phyloP scores from a whole-genome alignment of 2,888 invertebrate species.

The Hyles lineata region DNA sequence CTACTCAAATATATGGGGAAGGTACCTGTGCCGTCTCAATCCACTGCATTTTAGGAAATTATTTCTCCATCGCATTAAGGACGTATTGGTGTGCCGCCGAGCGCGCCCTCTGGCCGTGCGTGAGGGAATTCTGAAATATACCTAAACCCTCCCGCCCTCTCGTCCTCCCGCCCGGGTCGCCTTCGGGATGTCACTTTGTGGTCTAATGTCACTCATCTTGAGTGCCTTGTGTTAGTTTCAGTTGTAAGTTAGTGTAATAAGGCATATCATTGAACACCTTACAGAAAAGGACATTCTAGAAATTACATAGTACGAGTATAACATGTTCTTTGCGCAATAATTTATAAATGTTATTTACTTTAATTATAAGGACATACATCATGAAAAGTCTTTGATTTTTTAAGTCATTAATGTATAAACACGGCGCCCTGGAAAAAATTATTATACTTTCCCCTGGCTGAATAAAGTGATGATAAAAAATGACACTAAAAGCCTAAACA shows the following conservation, averaged over 20 bases:
- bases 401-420: no score
- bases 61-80: constrained; percentile 77
- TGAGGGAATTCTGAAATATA: constrained; percentile 68
- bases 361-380: no score
- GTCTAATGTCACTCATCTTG: constrained; percentile 57
- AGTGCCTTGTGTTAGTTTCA: constrained; percentile 37
- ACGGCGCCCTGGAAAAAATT: no score
- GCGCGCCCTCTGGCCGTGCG: constrained; percentile 77
- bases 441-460: no score
- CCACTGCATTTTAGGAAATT: constrained; percentile 80
- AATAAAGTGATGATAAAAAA: no score
- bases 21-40: constrained; percentile 65
- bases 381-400: no score
- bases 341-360: no score
- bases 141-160: constrained; percentile 42
- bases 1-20: constrained; percentile 66
- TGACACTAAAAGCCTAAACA: no score
- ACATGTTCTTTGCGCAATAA: no score
- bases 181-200: constrained; percentile 43
- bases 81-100: constrained; percentile 74
- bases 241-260: not conserved
- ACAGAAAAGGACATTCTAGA: not conserved
- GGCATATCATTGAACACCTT: not conserved
- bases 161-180: constrained; percentile 37
- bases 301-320: not conserved